Evolutionary conservation across 1,140 invertebrate genomes (phyloP).

Genomic region (Vanessa tameamea): DNA sequence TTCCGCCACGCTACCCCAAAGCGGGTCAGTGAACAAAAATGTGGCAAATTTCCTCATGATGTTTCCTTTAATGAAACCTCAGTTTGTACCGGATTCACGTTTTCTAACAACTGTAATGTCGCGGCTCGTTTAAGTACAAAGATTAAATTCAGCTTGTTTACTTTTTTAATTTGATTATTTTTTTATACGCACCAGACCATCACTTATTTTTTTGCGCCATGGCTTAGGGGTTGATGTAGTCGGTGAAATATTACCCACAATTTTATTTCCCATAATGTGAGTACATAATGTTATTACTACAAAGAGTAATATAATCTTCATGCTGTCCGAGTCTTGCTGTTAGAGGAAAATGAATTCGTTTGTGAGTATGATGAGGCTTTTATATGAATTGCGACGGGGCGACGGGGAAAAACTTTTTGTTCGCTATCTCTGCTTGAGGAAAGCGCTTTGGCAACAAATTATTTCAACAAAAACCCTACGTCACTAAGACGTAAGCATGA

Average conservation of each 20-base stretch:
- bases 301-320: constrained; percentile 46
- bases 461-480: not conserved
- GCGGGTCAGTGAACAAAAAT: too few species aligned
- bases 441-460: not conserved
- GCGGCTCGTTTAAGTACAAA: too few species aligned
- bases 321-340: constrained; percentile 24
- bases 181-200: constrained; percentile 53
- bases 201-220: constrained; percentile 49
- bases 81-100: too few species aligned
- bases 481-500: too few species aligned
- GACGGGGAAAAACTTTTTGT: constrained; percentile 18
- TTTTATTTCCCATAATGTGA: constrained; percentile 30
- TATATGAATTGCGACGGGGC: constrained; percentile 9
- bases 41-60: too few species aligned
- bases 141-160: too few species aligned
- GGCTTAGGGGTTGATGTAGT: constrained; percentile 48
- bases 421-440: not conserved
- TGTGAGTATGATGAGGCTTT: constrained; percentile 8
- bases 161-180: not conserved
- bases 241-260: constrained; percentile 28
- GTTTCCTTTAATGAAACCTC: too few species aligned
- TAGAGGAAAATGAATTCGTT: constrained; percentile 26
- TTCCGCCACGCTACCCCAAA: too few species aligned
- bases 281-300: constrained; percentile 39
- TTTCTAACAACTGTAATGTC: too few species aligned